phyloP scores from a whole-genome alignment of 2,888 invertebrate species.

The Apeira syringaria region DNA sequence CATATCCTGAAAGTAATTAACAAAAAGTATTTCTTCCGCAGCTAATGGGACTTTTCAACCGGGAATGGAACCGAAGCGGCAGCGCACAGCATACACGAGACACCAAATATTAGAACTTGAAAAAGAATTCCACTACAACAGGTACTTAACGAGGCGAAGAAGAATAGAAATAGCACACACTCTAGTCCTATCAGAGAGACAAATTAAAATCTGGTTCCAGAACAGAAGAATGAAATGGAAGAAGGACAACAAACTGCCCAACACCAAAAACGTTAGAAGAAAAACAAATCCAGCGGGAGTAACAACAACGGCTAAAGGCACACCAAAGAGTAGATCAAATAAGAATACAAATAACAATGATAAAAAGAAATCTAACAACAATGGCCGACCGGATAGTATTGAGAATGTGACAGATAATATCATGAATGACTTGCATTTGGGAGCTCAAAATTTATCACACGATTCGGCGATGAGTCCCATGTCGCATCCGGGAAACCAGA shows the following conservation, averaged over 20 bases:
- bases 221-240: slow-evolving; percentile 92
- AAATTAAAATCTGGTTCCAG: slow-evolving; percentile 95
- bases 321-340: slow-evolving; percentile 87
- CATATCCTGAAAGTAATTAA: neutral
- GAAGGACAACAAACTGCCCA: slow-evolving; percentile 93
- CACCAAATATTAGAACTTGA: slow-evolving; percentile 99
- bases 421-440: slow-evolving; percentile 84
- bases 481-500: slow-evolving; percentile 71
- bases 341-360: slow-evolving; percentile 81
- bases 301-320: slow-evolving; percentile 80
- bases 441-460: slow-evolving; percentile 74
- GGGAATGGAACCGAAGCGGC: slow-evolving; percentile 97
- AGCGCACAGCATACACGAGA: slow-evolving; percentile 98
- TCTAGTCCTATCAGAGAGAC: slow-evolving; percentile 94
- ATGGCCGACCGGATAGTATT: slow-evolving; percentile 85
- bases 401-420: slow-evolving; percentile 86
- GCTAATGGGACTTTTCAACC: slow-evolving; percentile 95
- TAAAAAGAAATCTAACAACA: slow-evolving; percentile 79
- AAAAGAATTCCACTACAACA: slow-evolving; percentile 99
- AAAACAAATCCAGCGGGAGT: slow-evolving; percentile 90
- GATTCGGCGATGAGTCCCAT: slow-evolving; percentile 79
- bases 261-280: slow-evolving; percentile 90
- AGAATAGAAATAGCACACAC: slow-evolving; percentile 99
- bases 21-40: slow-evolving; percentile 77
- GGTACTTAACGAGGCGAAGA: slow-evolving; percentile 96